These are phyloP conservation scores for Pseudomugil tenellus DNA, from an alignment of 2,797 vertebrate genomes.

Conservation along the genomic window DNA sequence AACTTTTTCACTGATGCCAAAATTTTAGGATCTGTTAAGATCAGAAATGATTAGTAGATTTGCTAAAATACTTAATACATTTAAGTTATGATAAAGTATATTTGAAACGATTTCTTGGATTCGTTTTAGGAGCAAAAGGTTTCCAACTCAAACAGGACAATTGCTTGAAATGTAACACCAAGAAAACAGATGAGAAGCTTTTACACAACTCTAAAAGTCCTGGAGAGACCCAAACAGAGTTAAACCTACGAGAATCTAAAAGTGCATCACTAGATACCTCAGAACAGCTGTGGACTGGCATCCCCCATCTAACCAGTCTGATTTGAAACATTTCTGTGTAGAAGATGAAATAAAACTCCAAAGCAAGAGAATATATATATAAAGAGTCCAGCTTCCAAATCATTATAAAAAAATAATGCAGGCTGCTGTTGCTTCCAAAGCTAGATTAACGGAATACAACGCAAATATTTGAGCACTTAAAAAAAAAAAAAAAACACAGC, in stretches of 20 bases:
- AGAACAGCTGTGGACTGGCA: not conserved
- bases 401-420: not conserved
- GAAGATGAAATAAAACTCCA: not conserved
- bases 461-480: not conserved
- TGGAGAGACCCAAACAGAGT: not conserved
- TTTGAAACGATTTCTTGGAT: not conserved
- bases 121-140: not conserved
- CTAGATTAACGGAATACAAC: not conserved
- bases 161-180: not conserved
- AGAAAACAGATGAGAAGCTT: not conserved
- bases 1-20: conserved; percentile 1
- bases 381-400: not conserved
- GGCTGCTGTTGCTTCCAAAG: not conserved
- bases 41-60: not conserved
- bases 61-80: not conserved
- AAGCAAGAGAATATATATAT: not conserved
- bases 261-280: not conserved
- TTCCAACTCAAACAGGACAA: not conserved
- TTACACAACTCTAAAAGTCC: not conserved
- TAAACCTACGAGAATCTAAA: not conserved
- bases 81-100: not conserved
- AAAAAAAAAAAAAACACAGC: not conserved
- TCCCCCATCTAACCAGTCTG: not conserved
- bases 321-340: not conserved
- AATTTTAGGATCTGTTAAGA: not conserved